Base-by-base conservation (phyloP, 2,113 vertebrate species). In the Nothoprocta perdicaria region DNA sequence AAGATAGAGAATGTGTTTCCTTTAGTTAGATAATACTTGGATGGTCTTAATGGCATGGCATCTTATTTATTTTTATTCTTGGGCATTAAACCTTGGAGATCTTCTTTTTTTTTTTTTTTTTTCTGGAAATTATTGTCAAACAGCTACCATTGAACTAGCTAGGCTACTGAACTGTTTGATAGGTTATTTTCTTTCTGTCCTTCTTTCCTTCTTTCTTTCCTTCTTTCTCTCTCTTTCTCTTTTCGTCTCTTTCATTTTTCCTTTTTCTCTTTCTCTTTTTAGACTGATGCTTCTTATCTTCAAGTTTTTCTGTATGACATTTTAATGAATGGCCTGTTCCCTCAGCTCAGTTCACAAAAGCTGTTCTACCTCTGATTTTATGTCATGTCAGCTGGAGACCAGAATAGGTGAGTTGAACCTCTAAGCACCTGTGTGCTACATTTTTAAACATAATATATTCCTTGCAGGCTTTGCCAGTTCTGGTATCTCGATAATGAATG, bases 301-400 rank as follows among this genome's bases (percentile, higher is more conserved):
- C 63, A 82, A 82, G 43, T 80, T 79, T 91, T 95, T 91, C 82
- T n/a, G 35, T 65, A 19, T 87, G 67, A 65, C 75, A 76, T 89
- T 92, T 94, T 89, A 94, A 89, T 85, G 79, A 95, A 94, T 72
- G 85, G 58, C 58, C 33, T 89, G 67, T 82, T 92, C 57, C 72
- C 63, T 92, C 75, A 65, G 71, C 83, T 81, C 1, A 0, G 67
- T 68, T 92, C 79, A 65, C 71, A 95, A 90, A 84, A 89, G 85
- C 67, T 89, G n/a, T 89, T 84, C 79, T 91, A 55, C 65, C 63
- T 89, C 75, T 65, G 72, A 80, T 87, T 92, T 87, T 84, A 65
- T 76, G 82, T 79, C 35, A 55, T 73, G 72, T 93, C 94, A 82
- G 35, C 82, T 82, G 79, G 72, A 89, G 76, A 95, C 26, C 9